Evolutionary conservation across 2,888 invertebrate species (phyloP).

Genomic region (Oscheius myriophilus): DNA sequence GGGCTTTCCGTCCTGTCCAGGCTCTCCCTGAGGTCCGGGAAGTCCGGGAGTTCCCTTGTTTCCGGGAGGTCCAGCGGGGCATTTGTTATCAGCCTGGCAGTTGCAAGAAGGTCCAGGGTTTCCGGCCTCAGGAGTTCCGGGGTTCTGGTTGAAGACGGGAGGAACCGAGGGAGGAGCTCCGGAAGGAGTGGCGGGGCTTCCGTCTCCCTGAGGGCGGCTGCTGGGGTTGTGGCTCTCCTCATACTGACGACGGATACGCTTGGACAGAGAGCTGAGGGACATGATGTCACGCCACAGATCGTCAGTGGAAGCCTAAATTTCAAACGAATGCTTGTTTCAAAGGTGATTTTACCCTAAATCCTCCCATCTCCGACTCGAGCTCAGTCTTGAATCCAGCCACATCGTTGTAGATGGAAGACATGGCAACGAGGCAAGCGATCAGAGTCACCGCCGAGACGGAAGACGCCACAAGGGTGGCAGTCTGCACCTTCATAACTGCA

Average conservation of each 20-base stretch:
- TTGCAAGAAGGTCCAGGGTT: slow-evolving; percentile 47
- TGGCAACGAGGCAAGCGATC: slow-evolving; percentile 61
- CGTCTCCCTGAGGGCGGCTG: slow-evolving; percentile 44
- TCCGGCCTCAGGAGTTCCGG: slow-evolving; percentile 46
- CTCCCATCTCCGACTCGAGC: slow-evolving; percentile 65
- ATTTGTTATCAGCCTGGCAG: slow-evolving; percentile 51
- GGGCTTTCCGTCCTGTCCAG: slow-evolving; percentile 63
- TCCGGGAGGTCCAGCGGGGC: slow-evolving; percentile 59
- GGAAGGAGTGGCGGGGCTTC: slow-evolving; percentile 53
- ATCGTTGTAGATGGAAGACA: slow-evolving; percentile 66
- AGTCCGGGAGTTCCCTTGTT: slow-evolving; percentile 63
- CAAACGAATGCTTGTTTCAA: background rate
- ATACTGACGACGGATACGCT: slow-evolving; percentile 55
- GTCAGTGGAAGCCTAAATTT: slow-evolving; percentile 58
- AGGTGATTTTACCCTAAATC: slow-evolving; percentile 53
- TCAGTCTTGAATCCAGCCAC: slow-evolving; percentile 63
- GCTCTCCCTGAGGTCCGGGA: slow-evolving; percentile 62
- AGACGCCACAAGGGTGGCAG: slow-evolving; percentile 67
- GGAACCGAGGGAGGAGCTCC: slow-evolving; percentile 58
- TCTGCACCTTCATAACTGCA: slow-evolving; percentile 64
- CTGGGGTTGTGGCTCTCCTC: slow-evolving; percentile 35
- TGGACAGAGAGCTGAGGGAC: slow-evolving; percentile 41
- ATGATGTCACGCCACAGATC: slow-evolving; percentile 69
- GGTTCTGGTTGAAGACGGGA: slow-evolving; percentile 55
- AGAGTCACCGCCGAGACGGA: slow-evolving; percentile 64